Base-by-base conservation (phyloP, 1,140 invertebrate species). In the Polypedilum vanderplanki region DNA sequence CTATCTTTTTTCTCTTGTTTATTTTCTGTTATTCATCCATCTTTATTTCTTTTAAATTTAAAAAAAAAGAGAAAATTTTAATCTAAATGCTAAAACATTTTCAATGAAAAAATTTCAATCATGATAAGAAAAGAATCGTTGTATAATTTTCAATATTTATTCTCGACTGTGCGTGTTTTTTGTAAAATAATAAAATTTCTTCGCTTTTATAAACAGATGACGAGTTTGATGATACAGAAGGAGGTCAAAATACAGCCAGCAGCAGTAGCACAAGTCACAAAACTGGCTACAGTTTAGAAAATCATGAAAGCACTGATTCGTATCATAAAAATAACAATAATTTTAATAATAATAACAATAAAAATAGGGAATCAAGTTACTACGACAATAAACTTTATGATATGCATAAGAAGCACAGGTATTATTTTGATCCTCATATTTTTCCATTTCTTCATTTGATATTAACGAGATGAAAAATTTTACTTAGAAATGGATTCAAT, bases 361-460 rank as follows among this genome's bases (percentile, higher is more conserved):
- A 70, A 70, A 70, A 18, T 70, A 70, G 65, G 65, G 65, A 70
- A 70, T 70, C 65, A 70, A 70, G 18, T 70, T 70, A 70, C 20
- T 22, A 70, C 18, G 65, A 70, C 65, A 70, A 70, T 70, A 70
- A 70, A 70, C 17, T 20, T 22, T 70, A 70, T 18, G 65, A 70
- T 20, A 70, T 70, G 65, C 65, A 70, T 70, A 70, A 70, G 65
- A 70, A 70, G 65, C 65, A 70, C 65, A 70, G 65, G 65, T 70
- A 70, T 8, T 57, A 12, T n/a, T 57, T 57, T 57, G 9, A 8
- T 41, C 40, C 10, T 9, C 15, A 67, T 67, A 8, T 67, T 67
- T 67, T 22, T 67, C 20, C 4, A 1, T 20, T 70, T 24, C 7
- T 12, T 70, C 10, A 20, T 5, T 22, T 33, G 24, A 33, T 1